phyloP scores from a whole-genome alignment of 2,888 invertebrate genomes.

The Agelastica alni region DNA sequence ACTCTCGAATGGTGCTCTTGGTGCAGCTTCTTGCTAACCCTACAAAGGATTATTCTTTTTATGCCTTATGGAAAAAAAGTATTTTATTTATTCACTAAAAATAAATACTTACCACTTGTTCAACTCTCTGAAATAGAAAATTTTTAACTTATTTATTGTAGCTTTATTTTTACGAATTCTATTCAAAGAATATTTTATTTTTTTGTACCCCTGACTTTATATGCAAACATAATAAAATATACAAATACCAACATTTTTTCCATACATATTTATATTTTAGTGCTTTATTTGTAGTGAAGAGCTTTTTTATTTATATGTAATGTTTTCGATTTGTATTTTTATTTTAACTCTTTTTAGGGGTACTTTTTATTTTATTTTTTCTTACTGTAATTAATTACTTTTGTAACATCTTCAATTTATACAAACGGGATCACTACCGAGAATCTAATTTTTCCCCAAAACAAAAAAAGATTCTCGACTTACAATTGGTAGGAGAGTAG shows the following conservation, averaged over 20 bases:
- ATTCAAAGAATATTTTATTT: constrained; percentile 31
- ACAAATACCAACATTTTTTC: constrained; percentile 38
- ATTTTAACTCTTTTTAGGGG: constrained; percentile 34
- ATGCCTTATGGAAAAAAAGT: too few species aligned
- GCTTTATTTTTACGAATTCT: constrained; percentile 27
- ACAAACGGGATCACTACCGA: constrained; percentile 30
- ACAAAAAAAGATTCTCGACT: constrained; percentile 10
- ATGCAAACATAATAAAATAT: constrained; percentile 45
- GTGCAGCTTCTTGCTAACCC: too few species aligned
- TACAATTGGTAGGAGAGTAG: not conserved
- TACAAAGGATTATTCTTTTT: too few species aligned
- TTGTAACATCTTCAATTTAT: constrained; percentile 33
- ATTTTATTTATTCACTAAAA: too few species aligned
- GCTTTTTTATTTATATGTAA: constrained; percentile 19
- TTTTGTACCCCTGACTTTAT: constrained; percentile 37
- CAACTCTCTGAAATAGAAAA: too few species aligned
- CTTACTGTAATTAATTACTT: constrained; percentile 26
- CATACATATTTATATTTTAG: constrained; percentile 31
- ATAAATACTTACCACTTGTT: not conserved
- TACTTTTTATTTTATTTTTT: constrained; percentile 31
- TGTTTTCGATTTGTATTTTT: constrained; percentile 27
- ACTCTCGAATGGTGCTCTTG: too few species aligned
- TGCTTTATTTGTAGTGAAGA: constrained; percentile 18
- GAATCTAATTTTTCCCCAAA: constrained; percentile 17
- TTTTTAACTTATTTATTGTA: not conserved